Percentiles rank a stretch among this genome's conserved stretches.
phyloP scores from a whole-genome alignment of 1,140 invertebrate genomes.

The Nebria ingens region DNA sequence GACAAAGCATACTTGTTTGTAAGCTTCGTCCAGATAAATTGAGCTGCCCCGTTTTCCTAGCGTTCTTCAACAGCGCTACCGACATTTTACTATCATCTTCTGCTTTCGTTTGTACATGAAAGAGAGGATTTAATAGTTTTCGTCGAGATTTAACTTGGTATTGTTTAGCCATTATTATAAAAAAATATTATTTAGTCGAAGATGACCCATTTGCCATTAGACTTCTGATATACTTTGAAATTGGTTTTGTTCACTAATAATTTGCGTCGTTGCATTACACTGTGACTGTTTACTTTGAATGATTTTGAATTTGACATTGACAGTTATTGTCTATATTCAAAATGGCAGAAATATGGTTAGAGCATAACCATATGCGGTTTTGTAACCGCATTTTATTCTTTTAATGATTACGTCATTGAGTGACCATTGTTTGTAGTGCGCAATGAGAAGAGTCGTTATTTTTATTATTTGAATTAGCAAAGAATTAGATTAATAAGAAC shows the following conservation, averaged over 20 bases:
- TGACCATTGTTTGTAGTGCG: no score
- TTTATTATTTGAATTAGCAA: no score
- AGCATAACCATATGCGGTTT: neutral
- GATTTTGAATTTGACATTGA: neutral
- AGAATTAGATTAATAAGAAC: no score
- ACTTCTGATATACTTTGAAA: no score
- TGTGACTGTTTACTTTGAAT: no score
- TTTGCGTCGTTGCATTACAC: no score
- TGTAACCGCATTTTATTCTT: no score
- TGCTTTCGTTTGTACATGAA: slow-evolving; percentile 54
- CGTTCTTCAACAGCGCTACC: slow-evolving; percentile 58
- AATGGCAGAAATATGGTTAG: neutral
- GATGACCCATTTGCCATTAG: no score
- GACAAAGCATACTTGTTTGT: slow-evolving; percentile 51
- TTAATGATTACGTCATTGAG: no score
- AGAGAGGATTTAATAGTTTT: slow-evolving; percentile 48
- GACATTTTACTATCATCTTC: slow-evolving; percentile 57
- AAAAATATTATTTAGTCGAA: no score
- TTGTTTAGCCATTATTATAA: slow-evolving; percentile 26
- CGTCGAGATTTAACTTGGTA: slow-evolving; percentile 27
- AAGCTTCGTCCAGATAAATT: slow-evolving; percentile 67
- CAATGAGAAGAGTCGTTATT: no score
- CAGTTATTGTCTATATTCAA: neutral
- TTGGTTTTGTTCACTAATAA: no score
- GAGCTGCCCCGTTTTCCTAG: slow-evolving; percentile 64